Base-by-base conservation (phyloP, 1,140 invertebrate species). In the Parasteatoda tepidariorum region DNA sequence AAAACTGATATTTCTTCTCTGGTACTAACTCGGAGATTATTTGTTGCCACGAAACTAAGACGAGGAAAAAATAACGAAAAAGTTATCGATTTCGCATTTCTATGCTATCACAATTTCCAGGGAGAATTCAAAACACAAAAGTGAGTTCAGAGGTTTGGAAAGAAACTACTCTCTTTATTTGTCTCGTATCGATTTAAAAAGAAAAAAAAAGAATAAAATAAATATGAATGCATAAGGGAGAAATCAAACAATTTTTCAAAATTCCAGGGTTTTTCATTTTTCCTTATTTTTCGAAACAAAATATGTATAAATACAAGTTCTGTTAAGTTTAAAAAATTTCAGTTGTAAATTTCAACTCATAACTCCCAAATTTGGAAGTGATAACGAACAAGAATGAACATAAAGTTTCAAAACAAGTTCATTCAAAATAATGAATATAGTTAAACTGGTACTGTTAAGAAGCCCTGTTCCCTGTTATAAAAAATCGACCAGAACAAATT, bases 71-170 rank as follows among this genome's bases (percentile, higher is more conserved):
- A n/a, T n/a, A n/a, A n/a, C n/a, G n/a, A n/a, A 6, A 68, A 13
- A n/a, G 18, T 18, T 68, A 79, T 79, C 64, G 76, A 79, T 79
- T 79, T 79, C 76, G 38, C 76, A 79, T 79, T 68, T 79, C 64
- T 64, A 79, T 79, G 66, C 66, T 79, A 68, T 68, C 34, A 31
- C 55, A 22, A 62, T 34, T 31, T 38, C 28, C 57, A 38, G 26
- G 30, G 18, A 33, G 71, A 24, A 54, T 31, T 41, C 28, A 31
- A 64, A 64, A 76, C 48, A 66, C 59, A 76, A 76, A 64, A 76
- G 38, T 34, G 54, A 54, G 57, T 61, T 76, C 74, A 48, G 41
- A 64, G 41, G 61, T 66, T 76, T 31, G 26, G 31, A 62, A 31
- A 26, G n/a, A 31, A 66, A 76, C 24, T 24, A 11, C 74, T 38